phyloP scores from a whole-genome alignment of 2,113 vertebrate species.

The Scomber scombrus region DNA sequence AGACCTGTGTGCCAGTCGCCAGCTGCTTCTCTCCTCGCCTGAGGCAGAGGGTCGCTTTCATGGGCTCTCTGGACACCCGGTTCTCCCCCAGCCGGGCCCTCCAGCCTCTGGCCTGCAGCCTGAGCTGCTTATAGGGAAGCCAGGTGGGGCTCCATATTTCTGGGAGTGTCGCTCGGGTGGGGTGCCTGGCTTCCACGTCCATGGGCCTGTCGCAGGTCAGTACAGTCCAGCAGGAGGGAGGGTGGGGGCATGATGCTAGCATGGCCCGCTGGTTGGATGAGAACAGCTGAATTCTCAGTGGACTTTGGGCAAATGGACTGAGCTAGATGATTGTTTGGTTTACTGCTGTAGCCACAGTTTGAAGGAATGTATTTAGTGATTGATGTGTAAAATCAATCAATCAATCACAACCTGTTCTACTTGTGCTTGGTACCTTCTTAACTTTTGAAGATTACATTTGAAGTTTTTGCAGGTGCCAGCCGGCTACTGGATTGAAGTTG shows the following conservation, averaged over 20 bases:
- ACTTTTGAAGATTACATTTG: conserved; percentile 5
- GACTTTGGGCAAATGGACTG: conserved; percentile 57
- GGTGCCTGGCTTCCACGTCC: conserved; percentile 83
- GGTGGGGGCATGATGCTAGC: conserved; percentile 59
- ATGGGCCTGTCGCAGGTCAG: conserved; percentile 86
- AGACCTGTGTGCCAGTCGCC: conserved; percentile 86
- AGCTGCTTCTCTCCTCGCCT: conserved; percentile 85
- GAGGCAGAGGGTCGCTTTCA: conserved; percentile 86
- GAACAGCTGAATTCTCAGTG: conserved; percentile 46
- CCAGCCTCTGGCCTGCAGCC: conserved; percentile 82
- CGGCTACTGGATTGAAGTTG: conserved; percentile 31
- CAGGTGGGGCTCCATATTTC: conserved; percentile 84
- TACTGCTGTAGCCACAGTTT: conserved; percentile 28
- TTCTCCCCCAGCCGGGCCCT: conserved; percentile 82
- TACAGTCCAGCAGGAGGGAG: conserved; percentile 76
- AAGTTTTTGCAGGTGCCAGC: conserved; percentile 53
- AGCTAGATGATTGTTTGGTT: conserved; percentile 34
- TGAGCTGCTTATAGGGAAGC: conserved; percentile 86
- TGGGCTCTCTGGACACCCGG: conserved; percentile 82
- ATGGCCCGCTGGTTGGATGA: conserved; percentile 56
- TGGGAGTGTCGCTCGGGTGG: conserved; percentile 86
- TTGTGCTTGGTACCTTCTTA: conserved; percentile 30
- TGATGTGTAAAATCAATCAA: conserved; percentile 9
- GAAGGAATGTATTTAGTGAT: conserved; percentile 1
- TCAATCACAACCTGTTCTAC: background rate